Conservation (phyloP, 2,797 vertebrate species). For the Hippocampus kuda region DNA sequence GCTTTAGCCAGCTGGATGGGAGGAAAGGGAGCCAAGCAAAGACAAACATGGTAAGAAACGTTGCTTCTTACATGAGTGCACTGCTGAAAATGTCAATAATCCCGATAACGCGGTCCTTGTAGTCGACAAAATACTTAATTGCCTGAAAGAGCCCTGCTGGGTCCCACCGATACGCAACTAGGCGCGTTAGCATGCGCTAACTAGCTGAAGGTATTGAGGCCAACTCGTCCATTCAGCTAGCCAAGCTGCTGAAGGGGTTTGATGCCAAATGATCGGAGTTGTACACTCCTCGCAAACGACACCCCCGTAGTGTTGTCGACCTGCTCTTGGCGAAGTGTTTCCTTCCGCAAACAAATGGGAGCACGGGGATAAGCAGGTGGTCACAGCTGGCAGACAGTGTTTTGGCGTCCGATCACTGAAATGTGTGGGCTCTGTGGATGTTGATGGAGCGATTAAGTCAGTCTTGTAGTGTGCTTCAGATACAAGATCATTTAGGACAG, state of each 20-base stretch:
- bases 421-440: not conserved
- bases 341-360: not conserved
- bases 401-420: not conserved
- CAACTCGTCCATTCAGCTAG: slow-evolving; percentile 25
- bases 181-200: slow-evolving; percentile 40
- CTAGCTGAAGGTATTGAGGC: slow-evolving; percentile 33
- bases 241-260: slow-evolving; percentile 14
- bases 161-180: slow-evolving; percentile 28
- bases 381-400: not conserved
- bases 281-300: not conserved
- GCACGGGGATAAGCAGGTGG: not conserved
- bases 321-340: not conserved
- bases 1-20: slow-evolving; percentile 63
- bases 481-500: too few species aligned
- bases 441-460: not conserved
- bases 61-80: not conserved
- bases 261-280: slow-evolving; percentile 10
- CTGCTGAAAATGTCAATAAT: not conserved
- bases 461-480: not conserved
- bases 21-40: slow-evolving; percentile 65
- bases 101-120: too few species aligned
- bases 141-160: not conserved
- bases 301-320: not conserved
- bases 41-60: slow-evolving; percentile 73
- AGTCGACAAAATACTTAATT: rapidly evolving